phyloP scores from a whole-genome alignment of 2,797 vertebrate species.

The Sebastes vulpes region DNA sequence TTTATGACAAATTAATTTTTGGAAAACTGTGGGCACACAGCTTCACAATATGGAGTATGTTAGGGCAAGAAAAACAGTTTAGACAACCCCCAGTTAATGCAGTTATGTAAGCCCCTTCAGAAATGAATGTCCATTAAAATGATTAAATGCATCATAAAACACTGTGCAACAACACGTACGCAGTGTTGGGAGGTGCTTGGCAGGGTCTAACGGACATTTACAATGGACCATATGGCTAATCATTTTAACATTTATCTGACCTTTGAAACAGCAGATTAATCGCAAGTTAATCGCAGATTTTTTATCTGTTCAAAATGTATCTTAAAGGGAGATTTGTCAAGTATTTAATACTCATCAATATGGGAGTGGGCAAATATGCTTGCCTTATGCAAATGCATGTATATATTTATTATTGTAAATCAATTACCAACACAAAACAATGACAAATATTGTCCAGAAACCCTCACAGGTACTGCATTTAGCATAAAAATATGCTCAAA shows the following conservation, averaged over 20 bases:
- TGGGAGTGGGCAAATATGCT: not conserved
- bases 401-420: not conserved
- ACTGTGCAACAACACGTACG: not conserved
- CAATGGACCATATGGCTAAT: not conserved
- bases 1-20: not conserved
- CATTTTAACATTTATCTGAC: not conserved
- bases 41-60: not conserved
- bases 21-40: not conserved
- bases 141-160: conserved; percentile 1
- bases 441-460: too few relatives aligned
- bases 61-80: not conserved
- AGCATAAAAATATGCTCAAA: too few relatives aligned
- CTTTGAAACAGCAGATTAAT: not conserved
- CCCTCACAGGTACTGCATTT: too few relatives aligned
- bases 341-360: not conserved
- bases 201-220: not conserved
- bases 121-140: conserved; percentile 1
- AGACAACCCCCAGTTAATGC: not conserved
- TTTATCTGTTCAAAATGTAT: not conserved
- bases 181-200: not conserved
- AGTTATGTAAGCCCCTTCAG: conserved; percentile 1
- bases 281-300: too few relatives aligned
- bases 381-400: not conserved
- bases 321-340: not conserved
- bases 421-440: too few relatives aligned